These are phyloP conservation scores for Lerema accius DNA, from an alignment of 1,140 invertebrate genomes.

Conservation along the genomic window DNA sequence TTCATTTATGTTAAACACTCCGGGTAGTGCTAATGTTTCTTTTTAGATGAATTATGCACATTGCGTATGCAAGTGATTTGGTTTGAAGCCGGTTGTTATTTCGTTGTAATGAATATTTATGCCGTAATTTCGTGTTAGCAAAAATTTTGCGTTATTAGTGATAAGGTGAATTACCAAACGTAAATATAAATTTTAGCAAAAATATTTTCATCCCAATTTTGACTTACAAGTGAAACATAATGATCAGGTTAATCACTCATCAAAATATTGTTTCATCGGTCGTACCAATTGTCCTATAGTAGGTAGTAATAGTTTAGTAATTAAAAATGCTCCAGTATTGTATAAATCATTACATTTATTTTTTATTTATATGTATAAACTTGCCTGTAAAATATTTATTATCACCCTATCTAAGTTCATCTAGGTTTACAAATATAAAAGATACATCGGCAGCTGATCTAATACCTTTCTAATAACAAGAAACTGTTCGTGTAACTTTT, in stretches of 20 bases:
- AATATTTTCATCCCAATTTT: too few relatives aligned
- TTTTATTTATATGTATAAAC: too few relatives aligned
- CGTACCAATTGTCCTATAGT: too few relatives aligned
- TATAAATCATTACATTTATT: too few relatives aligned
- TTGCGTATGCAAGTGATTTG: slow-evolving; percentile 11
- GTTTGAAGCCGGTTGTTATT: neutral
- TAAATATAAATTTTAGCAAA: too few relatives aligned
- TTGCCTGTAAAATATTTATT: neutral
- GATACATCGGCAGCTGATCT: neutral
- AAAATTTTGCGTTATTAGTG: too few relatives aligned
- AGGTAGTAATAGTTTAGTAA: too few relatives aligned
- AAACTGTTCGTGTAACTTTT: slow-evolving; percentile 1
- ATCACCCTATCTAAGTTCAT: neutral
- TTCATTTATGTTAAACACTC: slow-evolving; percentile 54
- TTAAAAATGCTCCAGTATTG: too few relatives aligned
- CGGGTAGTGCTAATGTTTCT: slow-evolving; percentile 34
- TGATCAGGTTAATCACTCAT: too few relatives aligned
- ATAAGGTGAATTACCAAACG: too few relatives aligned
- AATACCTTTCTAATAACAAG: neutral
- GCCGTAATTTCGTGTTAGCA: neutral
- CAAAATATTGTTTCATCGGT: too few relatives aligned
- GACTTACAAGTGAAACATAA: too few relatives aligned
- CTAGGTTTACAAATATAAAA: neutral
- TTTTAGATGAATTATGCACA: slow-evolving; percentile 27
- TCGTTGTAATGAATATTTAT: neutral